Conservation (phyloP, 2,888 invertebrate genomes). For the Synanthedon tipuliformis region DNA sequence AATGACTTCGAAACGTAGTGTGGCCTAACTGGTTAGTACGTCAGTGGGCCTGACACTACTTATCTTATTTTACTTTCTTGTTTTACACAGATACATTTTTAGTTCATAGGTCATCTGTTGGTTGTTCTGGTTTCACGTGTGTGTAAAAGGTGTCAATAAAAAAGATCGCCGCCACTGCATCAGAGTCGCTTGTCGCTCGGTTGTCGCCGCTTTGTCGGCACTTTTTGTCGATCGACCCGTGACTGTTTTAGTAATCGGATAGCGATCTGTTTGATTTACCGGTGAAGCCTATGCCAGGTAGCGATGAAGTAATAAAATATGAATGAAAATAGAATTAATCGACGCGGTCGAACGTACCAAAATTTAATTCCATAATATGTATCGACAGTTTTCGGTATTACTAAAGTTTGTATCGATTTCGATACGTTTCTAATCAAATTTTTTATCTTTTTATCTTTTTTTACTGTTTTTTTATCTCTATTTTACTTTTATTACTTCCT, state of each 20-base stretch:
- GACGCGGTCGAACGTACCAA: conserved; percentile 7
- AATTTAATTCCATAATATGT: conserved; percentile 25
- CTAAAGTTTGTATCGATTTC: neutral
- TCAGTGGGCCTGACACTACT: too few relatives aligned
- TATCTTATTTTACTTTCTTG: too few relatives aligned
- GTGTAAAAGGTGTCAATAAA: conserved; percentile 21
- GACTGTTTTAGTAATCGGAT: conserved; percentile 66
- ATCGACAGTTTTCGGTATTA: conserved; percentile 2
- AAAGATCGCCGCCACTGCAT: conserved; percentile 38
- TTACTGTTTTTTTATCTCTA: too few relatives aligned
- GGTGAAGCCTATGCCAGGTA: conserved; percentile 45
- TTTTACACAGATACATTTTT: too few relatives aligned
- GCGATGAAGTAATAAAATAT: conserved; percentile 49
- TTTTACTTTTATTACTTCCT: too few relatives aligned
- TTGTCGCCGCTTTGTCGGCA: conserved; percentile 55
- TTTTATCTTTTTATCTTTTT: too few relatives aligned
- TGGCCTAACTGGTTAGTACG: too few relatives aligned
- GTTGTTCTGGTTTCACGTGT: conserved; percentile 12
- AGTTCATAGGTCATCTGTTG: too few relatives aligned
- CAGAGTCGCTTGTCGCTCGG: conserved; percentile 24
- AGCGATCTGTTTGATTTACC: conserved; percentile 44
- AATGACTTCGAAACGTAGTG: too few relatives aligned
- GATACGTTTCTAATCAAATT: too few relatives aligned
- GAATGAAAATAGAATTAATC: conserved; percentile 18
- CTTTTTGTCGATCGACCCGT: conserved; percentile 50